A percentile compares a stretch with the other conserved stretches of the same genome.
These are phyloP conservation scores for Chiloscyllium punctatum DNA, from an alignment of 2,797 vertebrate genomes.

Conservation along the genomic window DNA sequence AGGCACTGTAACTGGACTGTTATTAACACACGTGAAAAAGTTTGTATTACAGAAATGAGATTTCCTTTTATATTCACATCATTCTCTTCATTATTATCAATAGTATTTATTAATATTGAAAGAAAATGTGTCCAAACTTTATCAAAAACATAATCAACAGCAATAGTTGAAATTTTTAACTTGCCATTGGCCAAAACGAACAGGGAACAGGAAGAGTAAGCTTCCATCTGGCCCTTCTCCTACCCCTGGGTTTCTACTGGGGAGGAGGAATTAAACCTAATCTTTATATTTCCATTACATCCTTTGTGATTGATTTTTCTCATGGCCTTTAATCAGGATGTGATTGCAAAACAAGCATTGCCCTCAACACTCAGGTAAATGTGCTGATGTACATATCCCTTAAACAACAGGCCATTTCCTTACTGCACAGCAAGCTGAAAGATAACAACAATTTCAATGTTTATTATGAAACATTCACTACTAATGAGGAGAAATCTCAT, in stretches of 20 bases:
- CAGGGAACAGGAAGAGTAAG: neutral
- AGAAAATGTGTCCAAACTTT: neutral
- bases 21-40: neutral
- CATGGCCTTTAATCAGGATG: neutral
- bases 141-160: neutral
- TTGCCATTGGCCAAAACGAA: neutral
- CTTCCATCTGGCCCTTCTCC: neutral
- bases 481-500: neutral
- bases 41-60: neutral
- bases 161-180: neutral
- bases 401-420: neutral
- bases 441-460: neutral
- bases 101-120: neutral
- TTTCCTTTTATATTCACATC: neutral
- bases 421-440: neutral
- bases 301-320: neutral
- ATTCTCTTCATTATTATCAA: neutral
- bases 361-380: neutral
- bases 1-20: neutral
- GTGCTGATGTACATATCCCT: slow-evolving; percentile 8
- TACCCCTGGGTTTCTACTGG: neutral
- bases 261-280: neutral
- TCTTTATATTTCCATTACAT: neutral
- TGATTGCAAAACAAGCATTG: slow-evolving; percentile 10
- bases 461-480: neutral